Evolutionary conservation across 2,888 invertebrate genomes (phyloP).

Genomic region (Acrobeloides nanus): DNA sequence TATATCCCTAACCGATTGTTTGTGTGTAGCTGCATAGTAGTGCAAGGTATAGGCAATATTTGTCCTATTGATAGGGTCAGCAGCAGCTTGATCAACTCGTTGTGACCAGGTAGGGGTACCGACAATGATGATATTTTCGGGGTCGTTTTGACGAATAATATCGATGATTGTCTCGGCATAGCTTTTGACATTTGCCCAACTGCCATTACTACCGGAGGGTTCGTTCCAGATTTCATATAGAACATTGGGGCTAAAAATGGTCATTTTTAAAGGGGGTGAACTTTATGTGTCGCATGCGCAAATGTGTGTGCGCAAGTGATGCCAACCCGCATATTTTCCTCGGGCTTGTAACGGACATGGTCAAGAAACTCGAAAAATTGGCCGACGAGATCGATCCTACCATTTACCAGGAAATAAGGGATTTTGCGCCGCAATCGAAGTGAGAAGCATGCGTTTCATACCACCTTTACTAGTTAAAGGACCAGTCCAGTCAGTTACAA

Average conservation of each 20-base stretch:
- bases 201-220: not conserved
- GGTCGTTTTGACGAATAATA: slow-evolving; percentile 9
- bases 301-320: too few relatives aligned
- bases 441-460: too few relatives aligned
- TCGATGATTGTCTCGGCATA: slow-evolving; percentile 3
- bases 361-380: too few relatives aligned
- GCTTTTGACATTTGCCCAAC: slow-evolving; percentile 4
- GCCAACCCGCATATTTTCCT: too few relatives aligned
- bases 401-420: too few relatives aligned
- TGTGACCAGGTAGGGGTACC: slow-evolving; percentile 9
- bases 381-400: too few relatives aligned
- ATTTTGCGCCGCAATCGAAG: too few relatives aligned
- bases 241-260: slow-evolving; percentile 8
- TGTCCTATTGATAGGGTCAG: slow-evolving; percentile 10
- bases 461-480: too few relatives aligned
- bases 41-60: slow-evolving; percentile 12
- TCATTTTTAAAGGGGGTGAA: too few relatives aligned
- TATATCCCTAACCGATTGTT: slow-evolving; percentile 6
- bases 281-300: too few relatives aligned
- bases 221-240: slow-evolving; percentile 11
- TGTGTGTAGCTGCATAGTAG: slow-evolving; percentile 8
- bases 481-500: too few relatives aligned
- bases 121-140: not conserved
- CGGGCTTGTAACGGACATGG: too few relatives aligned
- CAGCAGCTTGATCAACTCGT: slow-evolving; percentile 5